Evolutionary conservation across 2,888 invertebrate genomes (phyloP).

Genomic region (Hypselothyrea guttata): DNA sequence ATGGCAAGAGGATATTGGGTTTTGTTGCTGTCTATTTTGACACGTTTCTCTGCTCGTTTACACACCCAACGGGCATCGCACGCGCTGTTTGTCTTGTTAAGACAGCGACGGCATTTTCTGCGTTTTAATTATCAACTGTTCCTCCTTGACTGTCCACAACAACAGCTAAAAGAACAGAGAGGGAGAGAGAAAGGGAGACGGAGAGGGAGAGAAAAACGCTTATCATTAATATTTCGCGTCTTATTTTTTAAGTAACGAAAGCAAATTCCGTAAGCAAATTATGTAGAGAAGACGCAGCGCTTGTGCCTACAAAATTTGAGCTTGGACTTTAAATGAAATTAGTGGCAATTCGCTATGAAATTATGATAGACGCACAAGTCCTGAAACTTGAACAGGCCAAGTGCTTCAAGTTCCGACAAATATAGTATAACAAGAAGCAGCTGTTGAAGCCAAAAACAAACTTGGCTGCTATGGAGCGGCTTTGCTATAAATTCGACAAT

Average conservation of each 20-base stretch:
- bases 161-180: too few species aligned
- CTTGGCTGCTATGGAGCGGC: too few species aligned
- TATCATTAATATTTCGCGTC: slow-evolving; percentile 9
- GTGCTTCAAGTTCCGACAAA: too few species aligned
- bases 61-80: slow-evolving; percentile 37
- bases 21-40: slow-evolving; percentile 61
- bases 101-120: slow-evolving; percentile 53
- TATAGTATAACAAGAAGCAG: too few species aligned
- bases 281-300: slow-evolving; percentile 1
- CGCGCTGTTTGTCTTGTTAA: slow-evolving; percentile 65
- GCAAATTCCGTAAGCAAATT: slow-evolving; percentile 20
- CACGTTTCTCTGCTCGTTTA: slow-evolving; percentile 55
- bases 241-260: not conserved
- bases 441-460: too few species aligned
- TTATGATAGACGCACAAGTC: too few species aligned
- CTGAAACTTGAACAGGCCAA: too few species aligned
- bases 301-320: not conserved
- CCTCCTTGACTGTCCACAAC: slow-evolving; percentile 20
- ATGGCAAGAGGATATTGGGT: slow-evolving; percentile 6
- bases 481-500: too few species aligned
- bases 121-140: slow-evolving; percentile 66
- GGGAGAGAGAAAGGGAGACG: too few species aligned
- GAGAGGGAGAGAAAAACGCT: not conserved
- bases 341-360: too few species aligned
- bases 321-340: too few species aligned